These are phyloP conservation scores for Meta bourneti DNA, from an alignment of 2,888 invertebrate species.

Conservation along the genomic window DNA sequence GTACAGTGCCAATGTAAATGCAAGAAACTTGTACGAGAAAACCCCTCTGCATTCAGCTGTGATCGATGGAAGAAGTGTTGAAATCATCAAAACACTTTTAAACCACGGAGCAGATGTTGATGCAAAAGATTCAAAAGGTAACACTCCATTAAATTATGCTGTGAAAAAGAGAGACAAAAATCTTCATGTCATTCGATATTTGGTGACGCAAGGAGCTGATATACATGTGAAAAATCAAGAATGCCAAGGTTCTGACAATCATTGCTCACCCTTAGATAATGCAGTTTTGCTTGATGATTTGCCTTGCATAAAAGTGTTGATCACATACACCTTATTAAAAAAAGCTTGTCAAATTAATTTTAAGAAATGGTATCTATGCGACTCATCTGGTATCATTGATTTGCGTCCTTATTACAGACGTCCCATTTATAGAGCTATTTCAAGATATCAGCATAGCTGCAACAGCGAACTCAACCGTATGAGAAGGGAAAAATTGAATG, in stretches of 20 bases:
- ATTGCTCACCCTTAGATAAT: neutral
- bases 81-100: neutral
- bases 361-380: neutral
- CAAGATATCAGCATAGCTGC: neutral
- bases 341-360: neutral
- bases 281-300: slow-evolving; percentile 13
- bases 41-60: slow-evolving; percentile 42
- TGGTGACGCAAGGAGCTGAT: slow-evolving; percentile 18
- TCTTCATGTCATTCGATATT: neutral
- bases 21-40: neutral
- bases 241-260: no score
- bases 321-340: neutral
- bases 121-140: neutral
- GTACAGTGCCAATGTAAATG: slow-evolving; percentile 30
- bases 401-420: slow-evolving; percentile 5
- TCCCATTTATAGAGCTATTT: neutral
- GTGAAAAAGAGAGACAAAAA: slow-evolving; percentile 2
- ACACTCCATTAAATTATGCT: slow-evolving; percentile 23
- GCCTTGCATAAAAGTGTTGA: neutral
- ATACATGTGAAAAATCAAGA: neutral
- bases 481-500: slow-evolving; percentile 3
- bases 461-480: neutral
- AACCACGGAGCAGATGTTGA: slow-evolving; percentile 2
- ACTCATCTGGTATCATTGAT: neutral
- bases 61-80: neutral